Evolutionary conservation across 2,888 invertebrate species (phyloP), one percentile per base, ranked within the genome.

Genomic region (Polymixis flavicincta): DNA sequence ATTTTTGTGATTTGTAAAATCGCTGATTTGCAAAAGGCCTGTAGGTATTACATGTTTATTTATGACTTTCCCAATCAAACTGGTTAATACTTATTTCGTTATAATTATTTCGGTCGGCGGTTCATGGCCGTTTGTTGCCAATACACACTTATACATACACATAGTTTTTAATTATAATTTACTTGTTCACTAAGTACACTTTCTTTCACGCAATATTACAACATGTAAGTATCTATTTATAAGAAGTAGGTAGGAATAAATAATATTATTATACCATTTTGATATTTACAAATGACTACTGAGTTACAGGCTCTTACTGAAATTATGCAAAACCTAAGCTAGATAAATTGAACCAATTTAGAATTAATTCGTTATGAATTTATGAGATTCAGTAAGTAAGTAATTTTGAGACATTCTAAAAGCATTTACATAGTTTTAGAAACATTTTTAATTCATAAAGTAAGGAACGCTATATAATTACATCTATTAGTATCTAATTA

Each of bases 71-170:
- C 48, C 55, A 76, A 78, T 61, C n/a, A 72, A 76, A 69, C 37
- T 71, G 54, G 70, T 74, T 74, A 50, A 52, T 77, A 52, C 32
- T 32, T 66, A 84, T 78, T 78, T 78, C 76, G 45, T 71, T 69
- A 64, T 54, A 42, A 77, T 72, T 74, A 82, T 78, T 74, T 76
- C 54, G 70, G 76, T 65, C 45, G 67, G 11, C 59, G 57, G 78
- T 81, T 85, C 85, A 81, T 28, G 78, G 83, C 3, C 75, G 63
- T 57, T 74, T 76, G 59, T 70, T 71, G 59, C 54, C 65, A 76
- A 76, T 71, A 71, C n/a, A 48, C 48, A 60, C 52, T n/a, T n/a
- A n/a, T n/a, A 48, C 42, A 60, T 48, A 37, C 55, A 76, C n/a
- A 77, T 66, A 64, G 68, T 60, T 74, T 32, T 45, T 63, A 63